Evolutionary conservation across 2,113 vertebrate species (phyloP).

Genomic region (Nibea coibor): DNA sequence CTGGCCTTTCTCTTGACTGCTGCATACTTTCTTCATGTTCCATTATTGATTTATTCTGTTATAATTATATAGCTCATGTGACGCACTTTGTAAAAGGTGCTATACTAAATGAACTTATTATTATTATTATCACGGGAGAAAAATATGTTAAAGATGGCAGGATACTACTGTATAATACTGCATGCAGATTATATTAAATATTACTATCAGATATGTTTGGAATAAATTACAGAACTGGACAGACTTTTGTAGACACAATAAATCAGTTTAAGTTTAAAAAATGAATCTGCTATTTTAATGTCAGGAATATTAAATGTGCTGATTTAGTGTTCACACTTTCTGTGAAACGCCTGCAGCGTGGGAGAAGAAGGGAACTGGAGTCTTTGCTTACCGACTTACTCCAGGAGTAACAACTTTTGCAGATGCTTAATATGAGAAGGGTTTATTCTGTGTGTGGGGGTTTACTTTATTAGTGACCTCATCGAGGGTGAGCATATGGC

Average conservation of each 20-base stretch:
- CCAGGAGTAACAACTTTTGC: slow-evolving; percentile 54
- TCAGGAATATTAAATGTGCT: neutral
- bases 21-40: too few relatives aligned
- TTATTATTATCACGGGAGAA: neutral
- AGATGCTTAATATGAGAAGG: slow-evolving; percentile 64
- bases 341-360: slow-evolving; percentile 45
- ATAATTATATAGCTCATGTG: too few relatives aligned
- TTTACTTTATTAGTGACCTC: slow-evolving; percentile 67
- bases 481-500: slow-evolving; percentile 51
- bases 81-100: too few relatives aligned
- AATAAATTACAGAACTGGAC: neutral
- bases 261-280: neutral
- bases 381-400: slow-evolving; percentile 41
- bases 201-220: neutral
- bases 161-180: neutral
- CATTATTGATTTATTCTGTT: too few relatives aligned
- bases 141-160: neutral
- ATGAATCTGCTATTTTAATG: neutral
- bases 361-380: slow-evolving; percentile 57
- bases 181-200: neutral
- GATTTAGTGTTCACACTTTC: slow-evolving; percentile 42
- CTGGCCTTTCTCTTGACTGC: too few relatives aligned
- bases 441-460: slow-evolving; percentile 46
- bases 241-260: neutral
- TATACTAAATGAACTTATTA: too few relatives aligned